Conservation (phyloP, 2,113 vertebrate species). For the Macquaria ambigua region DNA sequence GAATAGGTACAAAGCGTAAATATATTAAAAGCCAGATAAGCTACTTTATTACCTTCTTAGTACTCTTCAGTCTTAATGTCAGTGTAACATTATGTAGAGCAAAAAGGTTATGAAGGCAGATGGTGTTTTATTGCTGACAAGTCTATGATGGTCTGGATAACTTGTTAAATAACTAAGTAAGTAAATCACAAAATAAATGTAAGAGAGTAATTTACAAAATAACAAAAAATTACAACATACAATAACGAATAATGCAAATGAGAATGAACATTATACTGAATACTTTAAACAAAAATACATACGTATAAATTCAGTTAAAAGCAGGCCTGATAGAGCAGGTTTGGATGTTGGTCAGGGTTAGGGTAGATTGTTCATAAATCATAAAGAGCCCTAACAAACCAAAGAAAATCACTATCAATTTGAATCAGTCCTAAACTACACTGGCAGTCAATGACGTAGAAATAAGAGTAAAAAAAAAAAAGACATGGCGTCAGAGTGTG, state of each 20-base stretch:
- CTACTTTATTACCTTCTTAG: not conserved
- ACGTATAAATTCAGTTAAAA: not conserved
- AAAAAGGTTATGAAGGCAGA: not conserved
- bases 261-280: not conserved
- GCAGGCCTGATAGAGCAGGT: not conserved
- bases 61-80: not conserved
- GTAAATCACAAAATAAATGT: not conserved
- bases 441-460: not conserved
- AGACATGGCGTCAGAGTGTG: no score
- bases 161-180: not conserved
- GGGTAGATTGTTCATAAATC: not conserved
- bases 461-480: no score
- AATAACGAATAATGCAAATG: no score
- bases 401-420: not conserved
- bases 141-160: not conserved
- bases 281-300: not conserved
- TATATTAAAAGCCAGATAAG: not conserved
- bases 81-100: not conserved
- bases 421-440: not conserved
- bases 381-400: not conserved
- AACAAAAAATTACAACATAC: not conserved
- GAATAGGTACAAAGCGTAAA: not conserved
- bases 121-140: not conserved
- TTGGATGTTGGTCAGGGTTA: conserved; percentile 1
- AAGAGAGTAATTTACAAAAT: not conserved